Conservation (phyloP, 2,888 invertebrate species). For the Pediacus dermestoides region DNA sequence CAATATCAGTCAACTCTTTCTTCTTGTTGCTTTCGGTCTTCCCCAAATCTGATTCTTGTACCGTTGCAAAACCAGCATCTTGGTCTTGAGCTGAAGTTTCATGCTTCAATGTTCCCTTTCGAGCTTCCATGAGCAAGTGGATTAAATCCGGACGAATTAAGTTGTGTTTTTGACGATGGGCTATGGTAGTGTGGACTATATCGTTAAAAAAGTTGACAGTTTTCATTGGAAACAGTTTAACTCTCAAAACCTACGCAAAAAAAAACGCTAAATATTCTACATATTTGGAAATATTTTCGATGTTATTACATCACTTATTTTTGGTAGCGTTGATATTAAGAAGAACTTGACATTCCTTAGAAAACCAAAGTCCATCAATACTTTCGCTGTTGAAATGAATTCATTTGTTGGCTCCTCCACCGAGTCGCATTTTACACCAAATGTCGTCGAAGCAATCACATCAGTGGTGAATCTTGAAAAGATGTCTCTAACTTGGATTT, state of each 20-base stretch:
- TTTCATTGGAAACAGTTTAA: conserved; percentile 40
- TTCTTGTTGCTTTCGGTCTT: conserved; percentile 13
- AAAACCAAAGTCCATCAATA: conserved; percentile 17
- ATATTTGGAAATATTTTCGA: too few species aligned
- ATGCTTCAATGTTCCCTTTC: conserved; percentile 43
- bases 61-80: conserved; percentile 23
- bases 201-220: conserved; percentile 46
- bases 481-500: conserved; percentile 35
- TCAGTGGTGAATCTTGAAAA: conserved; percentile 39
- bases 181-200: conserved; percentile 44
- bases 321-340: background rate
- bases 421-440: conserved; percentile 38
- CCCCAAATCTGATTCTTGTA: conserved; percentile 22
- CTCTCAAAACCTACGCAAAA: conserved; percentile 31
- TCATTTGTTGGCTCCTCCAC: conserved; percentile 36
- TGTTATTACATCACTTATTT: background rate
- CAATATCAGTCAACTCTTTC: conserved; percentile 40
- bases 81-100: conserved; percentile 20
- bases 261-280: background rate
- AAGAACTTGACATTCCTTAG: background rate
- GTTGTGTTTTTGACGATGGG: conserved; percentile 44
- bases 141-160: conserved; percentile 56
- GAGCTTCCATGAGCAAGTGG: conserved; percentile 54
- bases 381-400: conserved; percentile 34
- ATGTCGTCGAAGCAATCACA: conserved; percentile 38